Percentiles rank a stretch among this genome's conserved stretches.
Evolutionary conservation across 1,140 invertebrate species (phyloP).

Genomic region (Drosophila varians): DNA sequence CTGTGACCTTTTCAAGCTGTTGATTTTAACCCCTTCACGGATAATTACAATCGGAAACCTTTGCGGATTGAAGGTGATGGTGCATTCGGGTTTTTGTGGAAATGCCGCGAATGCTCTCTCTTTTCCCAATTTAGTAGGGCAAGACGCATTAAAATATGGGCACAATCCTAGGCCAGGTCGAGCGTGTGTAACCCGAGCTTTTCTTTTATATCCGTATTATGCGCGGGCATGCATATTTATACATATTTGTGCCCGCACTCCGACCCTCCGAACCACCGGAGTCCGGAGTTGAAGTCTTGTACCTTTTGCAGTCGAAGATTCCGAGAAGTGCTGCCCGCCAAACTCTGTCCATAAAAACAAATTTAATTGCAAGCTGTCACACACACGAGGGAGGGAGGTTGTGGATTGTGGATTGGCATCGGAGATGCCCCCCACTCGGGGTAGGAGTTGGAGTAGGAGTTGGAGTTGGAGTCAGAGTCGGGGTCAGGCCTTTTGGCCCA

Average conservation of each 20-base stretch:
- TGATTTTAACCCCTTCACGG: not conserved
- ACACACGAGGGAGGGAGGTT: constrained; percentile 43
- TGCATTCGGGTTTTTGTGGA: constrained; percentile 30
- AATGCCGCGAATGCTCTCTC: constrained; percentile 14
- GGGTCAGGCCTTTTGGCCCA: constrained; percentile 39
- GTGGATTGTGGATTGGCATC: constrained; percentile 30
- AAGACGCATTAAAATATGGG: constrained; percentile 65
- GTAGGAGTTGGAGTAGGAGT: constrained; percentile 5
- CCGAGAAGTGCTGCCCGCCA: constrained; percentile 66
- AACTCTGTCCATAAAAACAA: constrained; percentile 71
- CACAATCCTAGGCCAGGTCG: constrained; percentile 60
- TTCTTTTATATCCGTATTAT: constrained; percentile 74
- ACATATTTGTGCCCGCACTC: constrained; percentile 28
- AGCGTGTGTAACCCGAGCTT: constrained; percentile 73
- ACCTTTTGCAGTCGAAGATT: constrained; percentile 58
- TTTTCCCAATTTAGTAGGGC: constrained; percentile 38
- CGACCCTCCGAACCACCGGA: not conserved
- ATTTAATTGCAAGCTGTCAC: constrained; percentile 80
- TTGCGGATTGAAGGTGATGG: constrained; percentile 4
- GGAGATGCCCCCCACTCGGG: constrained; percentile 12
- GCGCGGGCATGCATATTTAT: constrained; percentile 79
- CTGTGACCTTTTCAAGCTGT: not conserved
- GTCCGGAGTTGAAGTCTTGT: too few species aligned
- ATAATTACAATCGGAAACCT: constrained; percentile 12
- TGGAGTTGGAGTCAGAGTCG: constrained; percentile 6